Conservation (phyloP, 2,113 vertebrate genomes). For the Glaucomys volans region DNA sequence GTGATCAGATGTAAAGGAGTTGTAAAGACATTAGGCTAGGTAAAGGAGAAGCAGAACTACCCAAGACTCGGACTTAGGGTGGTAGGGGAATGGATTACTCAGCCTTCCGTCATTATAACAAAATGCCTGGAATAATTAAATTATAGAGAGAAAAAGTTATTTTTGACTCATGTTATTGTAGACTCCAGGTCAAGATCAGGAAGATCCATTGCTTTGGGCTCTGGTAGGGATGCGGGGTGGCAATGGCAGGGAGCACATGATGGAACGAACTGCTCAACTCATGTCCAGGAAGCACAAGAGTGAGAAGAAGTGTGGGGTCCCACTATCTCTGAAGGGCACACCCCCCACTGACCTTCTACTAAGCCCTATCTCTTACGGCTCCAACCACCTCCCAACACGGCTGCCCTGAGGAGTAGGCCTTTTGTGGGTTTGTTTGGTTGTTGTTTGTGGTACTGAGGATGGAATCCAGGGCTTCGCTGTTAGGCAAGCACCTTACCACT, state of each 20-base stretch:
- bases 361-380: background rate
- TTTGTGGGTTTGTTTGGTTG: no score
- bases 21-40: background rate
- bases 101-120: background rate
- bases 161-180: background rate
- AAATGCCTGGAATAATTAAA: background rate
- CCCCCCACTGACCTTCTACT: background rate
- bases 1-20: background rate
- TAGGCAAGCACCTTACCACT: no score
- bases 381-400: background rate
- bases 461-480: no score
- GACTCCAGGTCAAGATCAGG: background rate
- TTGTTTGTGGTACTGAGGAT: no score
- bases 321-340: background rate
- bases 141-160: background rate
- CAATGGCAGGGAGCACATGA: background rate
- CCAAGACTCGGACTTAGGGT: background rate
- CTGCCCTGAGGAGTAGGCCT: background rate
- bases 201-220: background rate
- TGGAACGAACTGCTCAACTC: background rate
- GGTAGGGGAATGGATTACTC: background rate
- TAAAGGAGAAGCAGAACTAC: background rate
- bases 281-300: background rate
- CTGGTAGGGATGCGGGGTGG: background rate
- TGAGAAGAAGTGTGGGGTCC: background rate